These are phyloP conservation scores for Ispidina lecontei DNA, from an alignment of 2,797 vertebrate species.

Conservation along the genomic window DNA sequence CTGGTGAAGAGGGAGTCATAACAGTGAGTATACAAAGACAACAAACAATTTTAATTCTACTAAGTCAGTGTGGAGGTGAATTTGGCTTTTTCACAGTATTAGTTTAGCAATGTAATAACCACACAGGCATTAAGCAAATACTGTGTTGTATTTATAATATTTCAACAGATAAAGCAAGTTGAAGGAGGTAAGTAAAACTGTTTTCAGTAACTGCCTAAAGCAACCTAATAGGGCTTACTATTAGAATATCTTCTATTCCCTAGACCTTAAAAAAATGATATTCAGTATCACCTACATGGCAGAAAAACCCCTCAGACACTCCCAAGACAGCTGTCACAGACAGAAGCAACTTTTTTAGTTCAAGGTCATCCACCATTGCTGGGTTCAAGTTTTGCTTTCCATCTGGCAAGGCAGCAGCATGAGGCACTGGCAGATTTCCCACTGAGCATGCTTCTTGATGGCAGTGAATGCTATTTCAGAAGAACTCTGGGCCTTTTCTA, in stretches of 20 bases:
- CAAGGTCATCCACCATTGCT: conserved; percentile 38
- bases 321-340: background rate
- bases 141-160: background rate
- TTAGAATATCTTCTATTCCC: background rate
- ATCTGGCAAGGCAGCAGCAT: conserved; percentile 31
- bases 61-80: background rate
- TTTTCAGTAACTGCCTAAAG: background rate
- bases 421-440: conserved; percentile 18
- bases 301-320: background rate
- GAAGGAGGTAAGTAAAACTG: background rate
- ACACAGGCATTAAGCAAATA: background rate
- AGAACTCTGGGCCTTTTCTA: background rate
- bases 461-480: background rate
- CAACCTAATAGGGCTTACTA: background rate
- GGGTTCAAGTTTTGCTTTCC: conserved; percentile 4
- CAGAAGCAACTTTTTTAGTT: conserved; percentile 6
- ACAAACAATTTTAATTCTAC: background rate
- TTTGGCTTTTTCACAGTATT: background rate
- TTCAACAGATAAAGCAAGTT: background rate
- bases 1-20: background rate
- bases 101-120: background rate
- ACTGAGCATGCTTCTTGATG: background rate
- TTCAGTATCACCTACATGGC: background rate
- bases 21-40: background rate
- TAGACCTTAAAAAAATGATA: background rate